A percentile compares a stretch with the other conserved stretches of the same genome.
Evolutionary conservation across 2,797 vertebrate genomes (phyloP).

Genomic region (Oryzias sinensis): DNA sequence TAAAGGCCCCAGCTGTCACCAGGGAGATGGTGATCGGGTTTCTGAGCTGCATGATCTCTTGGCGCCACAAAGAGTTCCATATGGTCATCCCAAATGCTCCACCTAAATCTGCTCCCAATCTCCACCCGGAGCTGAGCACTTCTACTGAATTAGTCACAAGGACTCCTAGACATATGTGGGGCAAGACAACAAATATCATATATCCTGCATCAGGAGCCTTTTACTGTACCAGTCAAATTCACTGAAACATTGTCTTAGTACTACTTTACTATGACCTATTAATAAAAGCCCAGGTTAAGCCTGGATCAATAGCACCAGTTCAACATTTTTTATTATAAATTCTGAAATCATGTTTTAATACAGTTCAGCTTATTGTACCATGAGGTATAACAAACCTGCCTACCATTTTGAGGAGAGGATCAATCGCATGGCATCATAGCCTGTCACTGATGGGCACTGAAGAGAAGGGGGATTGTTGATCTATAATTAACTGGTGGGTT

Average conservation of each 20-base stretch:
- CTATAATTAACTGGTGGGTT: conserved; percentile 98
- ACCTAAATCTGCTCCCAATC: conserved; percentile 85
- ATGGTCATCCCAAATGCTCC: conserved; percentile 99
- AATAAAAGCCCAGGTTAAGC: conserved; percentile 1
- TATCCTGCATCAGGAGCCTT: conserved; percentile 50
- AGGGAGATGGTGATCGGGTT: conserved; percentile 99
- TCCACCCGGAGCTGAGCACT: conserved; percentile 71
- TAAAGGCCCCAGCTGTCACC: conserved; percentile 99
- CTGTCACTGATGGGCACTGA: conserved; percentile 83
- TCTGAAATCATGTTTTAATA: no score
- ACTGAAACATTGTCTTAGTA: conserved; percentile 1
- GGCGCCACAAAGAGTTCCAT: conserved; percentile 97
- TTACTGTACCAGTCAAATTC: background rate
- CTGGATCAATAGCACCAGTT: background rate
- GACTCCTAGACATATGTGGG: conserved; percentile 56
- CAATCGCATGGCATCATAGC: conserved; percentile 27
- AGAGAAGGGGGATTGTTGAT: conserved; percentile 83
- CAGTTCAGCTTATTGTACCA: conserved; percentile 16
- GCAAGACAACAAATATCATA: conserved; percentile 69
- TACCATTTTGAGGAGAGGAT: conserved; percentile 31
- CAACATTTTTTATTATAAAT: no score
- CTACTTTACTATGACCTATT: background rate
- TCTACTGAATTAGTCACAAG: conserved; percentile 70
- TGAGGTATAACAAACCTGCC: conserved; percentile 36
- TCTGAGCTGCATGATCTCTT: conserved; percentile 97